A percentile compares a stretch with the other conserved stretches of the same genome.
Conservation (phyloP, 2,888 invertebrate genomes). For the Drosophila cracens region DNA sequence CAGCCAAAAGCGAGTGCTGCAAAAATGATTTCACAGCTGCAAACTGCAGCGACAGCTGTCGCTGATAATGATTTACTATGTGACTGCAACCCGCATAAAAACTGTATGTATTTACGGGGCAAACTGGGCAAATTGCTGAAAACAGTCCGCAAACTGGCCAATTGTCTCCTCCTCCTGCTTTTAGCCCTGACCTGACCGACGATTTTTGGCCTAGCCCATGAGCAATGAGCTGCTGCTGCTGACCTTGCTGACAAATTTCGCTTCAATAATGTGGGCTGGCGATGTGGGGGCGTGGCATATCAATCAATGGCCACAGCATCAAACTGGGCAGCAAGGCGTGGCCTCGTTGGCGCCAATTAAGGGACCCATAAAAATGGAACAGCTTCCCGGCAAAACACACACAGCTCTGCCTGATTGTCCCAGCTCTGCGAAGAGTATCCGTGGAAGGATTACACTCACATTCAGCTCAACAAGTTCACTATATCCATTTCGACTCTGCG, state of each 20-base stretch:
- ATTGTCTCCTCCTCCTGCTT: neutral
- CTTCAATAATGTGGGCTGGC: slow-evolving; percentile 58
- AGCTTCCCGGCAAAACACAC: slow-evolving; percentile 21
- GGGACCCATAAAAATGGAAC: slow-evolving; percentile 67
- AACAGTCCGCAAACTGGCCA: neutral
- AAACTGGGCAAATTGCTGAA: slow-evolving; percentile 38
- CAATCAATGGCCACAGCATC: slow-evolving; percentile 68
- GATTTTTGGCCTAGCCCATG: slow-evolving; percentile 24
- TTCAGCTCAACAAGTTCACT: slow-evolving; percentile 3
- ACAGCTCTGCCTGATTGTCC: slow-evolving; percentile 54
- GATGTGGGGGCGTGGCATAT: slow-evolving; percentile 49
- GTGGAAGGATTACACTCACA: slow-evolving; percentile 46
- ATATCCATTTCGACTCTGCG: neutral
- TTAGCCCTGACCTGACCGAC: slow-evolving; percentile 38
- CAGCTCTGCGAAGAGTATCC: slow-evolving; percentile 43
- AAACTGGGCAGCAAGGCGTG: slow-evolving; percentile 54
- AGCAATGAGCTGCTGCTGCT: slow-evolving; percentile 24
- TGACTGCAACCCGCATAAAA: slow-evolving; percentile 15
- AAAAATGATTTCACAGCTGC: slow-evolving; percentile 1
- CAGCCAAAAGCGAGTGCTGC: slow-evolving; percentile 20
- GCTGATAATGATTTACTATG: slow-evolving; percentile 51
- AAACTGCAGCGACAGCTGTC: slow-evolving; percentile 46
- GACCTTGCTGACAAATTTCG: slow-evolving; percentile 65
- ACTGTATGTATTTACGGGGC: slow-evolving; percentile 63
- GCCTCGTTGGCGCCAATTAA: slow-evolving; percentile 73